Conservation (phyloP, 2,888 invertebrate species). For the Pimpla rufipes region DNA sequence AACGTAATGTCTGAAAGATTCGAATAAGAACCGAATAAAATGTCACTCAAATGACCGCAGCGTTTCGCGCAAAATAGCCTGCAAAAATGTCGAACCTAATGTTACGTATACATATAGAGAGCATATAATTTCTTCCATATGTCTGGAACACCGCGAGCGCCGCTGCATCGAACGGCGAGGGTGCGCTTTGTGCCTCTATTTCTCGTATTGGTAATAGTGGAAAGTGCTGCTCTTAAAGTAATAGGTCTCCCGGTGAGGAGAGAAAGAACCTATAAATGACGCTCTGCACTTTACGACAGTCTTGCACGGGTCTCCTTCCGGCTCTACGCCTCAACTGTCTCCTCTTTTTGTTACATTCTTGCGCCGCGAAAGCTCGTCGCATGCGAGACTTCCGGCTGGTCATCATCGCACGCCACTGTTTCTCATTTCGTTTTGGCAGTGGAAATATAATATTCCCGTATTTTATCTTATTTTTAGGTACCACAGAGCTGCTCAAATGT, state of each 20-base stretch:
- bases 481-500: not conserved
- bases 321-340: slow-evolving; percentile 40
- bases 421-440: not conserved
- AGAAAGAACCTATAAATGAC: slow-evolving; percentile 77
- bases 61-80: not conserved
- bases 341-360: slow-evolving; percentile 9
- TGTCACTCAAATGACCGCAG: not conserved
- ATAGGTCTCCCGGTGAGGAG: slow-evolving; percentile 71
- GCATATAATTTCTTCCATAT: not conserved
- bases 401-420: slow-evolving; percentile 7
- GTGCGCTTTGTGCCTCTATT: slow-evolving; percentile 66
- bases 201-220: slow-evolving; percentile 79
- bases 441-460: not conserved
- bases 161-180: not conserved
- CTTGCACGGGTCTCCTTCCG: slow-evolving; percentile 33
- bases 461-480: not conserved
- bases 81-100: not conserved
- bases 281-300: slow-evolving; percentile 75
- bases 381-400: slow-evolving; percentile 5
- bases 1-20: not conserved
- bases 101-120: not conserved
- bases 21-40: not conserved
- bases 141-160: not conserved
- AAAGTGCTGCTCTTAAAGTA: slow-evolving; percentile 78
- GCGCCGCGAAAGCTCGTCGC: slow-evolving; percentile 3